Evolutionary conservation across 1,140 invertebrate genomes (phyloP).

Genomic region (Pseudomyrmex dendroicus): DNA sequence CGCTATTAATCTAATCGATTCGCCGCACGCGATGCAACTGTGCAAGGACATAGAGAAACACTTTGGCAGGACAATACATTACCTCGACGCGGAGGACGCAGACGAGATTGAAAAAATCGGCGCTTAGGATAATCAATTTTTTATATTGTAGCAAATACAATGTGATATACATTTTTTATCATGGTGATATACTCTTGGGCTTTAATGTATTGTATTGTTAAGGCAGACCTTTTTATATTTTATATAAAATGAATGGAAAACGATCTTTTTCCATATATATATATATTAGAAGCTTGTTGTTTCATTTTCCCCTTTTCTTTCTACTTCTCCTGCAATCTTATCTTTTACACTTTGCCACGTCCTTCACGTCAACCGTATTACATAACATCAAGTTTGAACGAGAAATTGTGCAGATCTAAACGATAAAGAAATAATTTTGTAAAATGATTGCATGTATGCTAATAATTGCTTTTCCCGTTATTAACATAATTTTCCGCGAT

Average conservation of each 20-base stretch:
- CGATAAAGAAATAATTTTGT: too few relatives aligned
- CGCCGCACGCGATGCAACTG: conserved; percentile 88
- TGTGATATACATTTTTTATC: conserved; percentile 35
- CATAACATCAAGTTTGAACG: too few relatives aligned
- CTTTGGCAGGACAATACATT: conserved; percentile 94
- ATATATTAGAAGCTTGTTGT: neutral
- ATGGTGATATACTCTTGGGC: neutral
- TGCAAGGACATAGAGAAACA: conserved; percentile 94
- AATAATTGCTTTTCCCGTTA: too few relatives aligned
- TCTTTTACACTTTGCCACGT: too few relatives aligned
- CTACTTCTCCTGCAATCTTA: neutral
- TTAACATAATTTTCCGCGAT: too few relatives aligned
- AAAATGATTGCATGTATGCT: too few relatives aligned
- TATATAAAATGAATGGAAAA: conserved; percentile 27
- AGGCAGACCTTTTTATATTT: conserved; percentile 55
- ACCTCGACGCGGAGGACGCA: conserved; percentile 94
- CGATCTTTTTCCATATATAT: conserved; percentile 59
- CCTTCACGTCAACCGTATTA: too few relatives aligned
- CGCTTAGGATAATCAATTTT: conserved; percentile 79
- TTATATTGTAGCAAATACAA: conserved; percentile 32
- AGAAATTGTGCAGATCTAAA: too few relatives aligned
- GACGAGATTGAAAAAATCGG: conserved; percentile 97
- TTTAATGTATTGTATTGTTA: conserved; percentile 46
- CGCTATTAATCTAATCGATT: conserved; percentile 98
- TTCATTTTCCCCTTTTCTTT: neutral